These are phyloP conservation scores for Drosophila algonquin DNA, from an alignment of 2,888 invertebrate species.

Conservation along the genomic window DNA sequence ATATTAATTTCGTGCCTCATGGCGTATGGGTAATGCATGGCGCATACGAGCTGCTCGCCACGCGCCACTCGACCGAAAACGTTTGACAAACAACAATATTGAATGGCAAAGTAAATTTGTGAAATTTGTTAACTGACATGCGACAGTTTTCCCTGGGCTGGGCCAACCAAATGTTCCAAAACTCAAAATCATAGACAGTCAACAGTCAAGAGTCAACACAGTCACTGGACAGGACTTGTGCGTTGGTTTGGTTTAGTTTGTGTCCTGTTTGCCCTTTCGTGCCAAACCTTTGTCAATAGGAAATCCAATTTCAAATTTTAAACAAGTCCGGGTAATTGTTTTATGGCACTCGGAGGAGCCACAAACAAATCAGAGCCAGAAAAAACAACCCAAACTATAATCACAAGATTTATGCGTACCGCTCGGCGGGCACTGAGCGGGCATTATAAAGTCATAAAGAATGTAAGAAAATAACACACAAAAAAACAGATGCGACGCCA, in stretches of 20 bases:
- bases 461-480: slow-evolving; percentile 13
- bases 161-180: slow-evolving; percentile 53
- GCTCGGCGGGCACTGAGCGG: slow-evolving; percentile 2
- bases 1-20: neutral
- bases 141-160: slow-evolving; percentile 47
- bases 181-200: slow-evolving; percentile 47
- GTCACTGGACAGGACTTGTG: neutral
- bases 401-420: slow-evolving; percentile 51
- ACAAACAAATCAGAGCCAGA: slow-evolving; percentile 58
- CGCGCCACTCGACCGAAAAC: slow-evolving; percentile 31
- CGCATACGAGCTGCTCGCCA: slow-evolving; percentile 18
- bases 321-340: slow-evolving; percentile 71
- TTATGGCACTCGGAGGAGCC: slow-evolving; percentile 68
- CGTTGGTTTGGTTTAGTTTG: slow-evolving; percentile 4
- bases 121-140: slow-evolving; percentile 61
- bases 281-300: slow-evolving; percentile 55
- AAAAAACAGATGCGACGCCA: slow-evolving; percentile 13
- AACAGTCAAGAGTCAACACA: slow-evolving; percentile 25
- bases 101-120: slow-evolving; percentile 63
- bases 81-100: slow-evolving; percentile 73
- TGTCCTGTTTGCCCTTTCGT: slow-evolving; percentile 27
- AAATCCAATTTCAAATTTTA: slow-evolving; percentile 46
- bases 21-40: slow-evolving; percentile 30
- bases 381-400: slow-evolving; percentile 37
- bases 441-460: slow-evolving; percentile 38